Base-by-base conservation (phyloP, 2,113 vertebrate species). In the Xiphophorus hellerii region DNA sequence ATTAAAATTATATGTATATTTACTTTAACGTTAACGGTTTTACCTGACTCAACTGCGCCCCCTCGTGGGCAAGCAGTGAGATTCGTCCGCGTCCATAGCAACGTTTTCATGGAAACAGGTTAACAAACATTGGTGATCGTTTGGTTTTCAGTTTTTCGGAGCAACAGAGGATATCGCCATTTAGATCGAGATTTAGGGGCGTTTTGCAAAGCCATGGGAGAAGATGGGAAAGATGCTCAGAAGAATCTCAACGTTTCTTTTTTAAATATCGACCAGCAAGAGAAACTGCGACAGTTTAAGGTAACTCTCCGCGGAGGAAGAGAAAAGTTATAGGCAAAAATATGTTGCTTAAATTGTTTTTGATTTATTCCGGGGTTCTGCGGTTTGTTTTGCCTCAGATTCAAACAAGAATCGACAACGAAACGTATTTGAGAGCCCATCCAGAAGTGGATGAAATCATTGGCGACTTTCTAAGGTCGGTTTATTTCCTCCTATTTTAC, bases 361-460 rank as follows among this genome's bases (percentile, higher is more conserved):
- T 27, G 0, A 13, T 10, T 20, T 48, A 11, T 42, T 12, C n/a
- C 5, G 15, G 10, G 13, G 28, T 28, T 11, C n/a, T 29, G 0
- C 3, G 13, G 27, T 29, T 29, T 35, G 1, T 12, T 73, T 69
- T 51, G 1, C n/a, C 39, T 4, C 78, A 97, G 97, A 94, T 96
- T 48, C 91, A 94, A 81, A 95, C 94, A 1, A 94, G 94, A 85
- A 92, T 96, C 17, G 90, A 91, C 17, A 96, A 97, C 62, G 95
- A 97, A 80, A 89, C 77, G 29, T 97, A 97, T 88, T 76, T 97
- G 31, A 92, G 93, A 63, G 72, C 91, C 0, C 96, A 97, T 74
- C 94, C 90, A 7, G 96, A 97, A 7, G 91, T 96, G 44, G 92
- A 94, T 8, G 27, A 94, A 33, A 76, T 97, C 42, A 51, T 97